phyloP scores from a whole-genome alignment of 2,888 invertebrate species.

The Aspidiotus rigidus region DNA sequence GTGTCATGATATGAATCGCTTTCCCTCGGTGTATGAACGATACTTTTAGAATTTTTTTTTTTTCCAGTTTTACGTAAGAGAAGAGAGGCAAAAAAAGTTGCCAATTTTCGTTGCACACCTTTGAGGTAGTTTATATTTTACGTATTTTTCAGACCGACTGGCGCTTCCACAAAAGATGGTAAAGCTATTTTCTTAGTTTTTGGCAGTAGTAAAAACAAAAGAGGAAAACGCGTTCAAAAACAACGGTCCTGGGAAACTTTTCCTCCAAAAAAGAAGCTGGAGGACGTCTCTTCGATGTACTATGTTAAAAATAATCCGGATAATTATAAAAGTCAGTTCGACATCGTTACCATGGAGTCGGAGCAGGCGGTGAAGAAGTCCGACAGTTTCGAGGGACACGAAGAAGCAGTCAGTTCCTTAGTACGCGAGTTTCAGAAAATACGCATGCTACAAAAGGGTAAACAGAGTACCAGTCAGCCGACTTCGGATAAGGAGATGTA shows the following conservation, averaged over 20 bases:
- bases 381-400: constrained; percentile 60
- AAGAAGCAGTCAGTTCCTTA: constrained; percentile 56
- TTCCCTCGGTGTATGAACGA: no score
- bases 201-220: constrained; percentile 37
- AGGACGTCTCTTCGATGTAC: constrained; percentile 36
- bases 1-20: no score
- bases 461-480: constrained; percentile 15
- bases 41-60: no score
- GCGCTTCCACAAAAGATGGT: constrained; percentile 39
- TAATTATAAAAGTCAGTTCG: constrained; percentile 41
- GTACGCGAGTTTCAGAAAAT: constrained; percentile 60
- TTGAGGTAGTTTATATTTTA: no score
- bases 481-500: constrained; percentile 16
- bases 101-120: no score
- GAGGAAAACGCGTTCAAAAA: constrained; percentile 47
- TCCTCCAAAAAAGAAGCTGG: constrained; percentile 46
- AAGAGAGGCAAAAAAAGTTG: no score
- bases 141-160: constrained; percentile 18
- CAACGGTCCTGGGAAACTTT: constrained; percentile 57
- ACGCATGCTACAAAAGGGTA: constrained; percentile 45
- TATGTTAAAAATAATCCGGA: constrained; percentile 41
- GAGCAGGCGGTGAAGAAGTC: constrained; percentile 48
- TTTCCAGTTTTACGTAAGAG: no score
- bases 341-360: constrained; percentile 37
- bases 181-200: constrained; percentile 49